Conservation (phyloP, 2,888 invertebrate genomes). For the Cantharis rufa region DNA sequence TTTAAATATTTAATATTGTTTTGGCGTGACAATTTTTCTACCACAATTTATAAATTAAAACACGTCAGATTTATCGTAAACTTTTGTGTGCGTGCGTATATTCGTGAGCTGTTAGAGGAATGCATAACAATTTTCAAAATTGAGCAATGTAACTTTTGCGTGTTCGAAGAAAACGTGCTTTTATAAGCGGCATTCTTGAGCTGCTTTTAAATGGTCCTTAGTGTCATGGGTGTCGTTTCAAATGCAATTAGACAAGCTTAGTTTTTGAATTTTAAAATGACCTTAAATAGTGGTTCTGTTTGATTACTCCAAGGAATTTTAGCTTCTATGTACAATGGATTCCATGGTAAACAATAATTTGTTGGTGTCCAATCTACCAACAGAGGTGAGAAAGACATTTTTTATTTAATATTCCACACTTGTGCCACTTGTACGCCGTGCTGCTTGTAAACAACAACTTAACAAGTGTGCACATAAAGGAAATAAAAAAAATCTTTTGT, state of each 20-base stretch:
- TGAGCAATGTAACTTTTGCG: background rate
- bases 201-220: constrained; percentile 22
- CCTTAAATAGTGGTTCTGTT: background rate
- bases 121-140: background rate
- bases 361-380: constrained; percentile 46
- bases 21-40: background rate
- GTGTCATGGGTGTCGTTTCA: background rate
- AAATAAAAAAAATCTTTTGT: background rate
- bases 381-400: constrained; percentile 44
- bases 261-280: background rate
- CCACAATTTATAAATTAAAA: background rate
- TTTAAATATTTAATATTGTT: background rate
- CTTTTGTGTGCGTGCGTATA: background rate
- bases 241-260: background rate
- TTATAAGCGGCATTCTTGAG: background rate
- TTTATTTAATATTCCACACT: constrained; percentile 25
- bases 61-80: background rate
- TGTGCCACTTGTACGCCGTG: background rate
- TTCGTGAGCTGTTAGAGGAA: background rate
- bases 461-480: constrained; percentile 13
- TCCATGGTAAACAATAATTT: constrained; percentile 50
- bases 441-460: constrained; percentile 12
- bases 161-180: background rate
- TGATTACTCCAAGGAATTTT: background rate
- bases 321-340: constrained; percentile 41